Percentiles rank a stretch among this genome's conserved stretches.
Conservation (phyloP, 2,797 vertebrate species). For the Argyrosomus regius region DNA sequence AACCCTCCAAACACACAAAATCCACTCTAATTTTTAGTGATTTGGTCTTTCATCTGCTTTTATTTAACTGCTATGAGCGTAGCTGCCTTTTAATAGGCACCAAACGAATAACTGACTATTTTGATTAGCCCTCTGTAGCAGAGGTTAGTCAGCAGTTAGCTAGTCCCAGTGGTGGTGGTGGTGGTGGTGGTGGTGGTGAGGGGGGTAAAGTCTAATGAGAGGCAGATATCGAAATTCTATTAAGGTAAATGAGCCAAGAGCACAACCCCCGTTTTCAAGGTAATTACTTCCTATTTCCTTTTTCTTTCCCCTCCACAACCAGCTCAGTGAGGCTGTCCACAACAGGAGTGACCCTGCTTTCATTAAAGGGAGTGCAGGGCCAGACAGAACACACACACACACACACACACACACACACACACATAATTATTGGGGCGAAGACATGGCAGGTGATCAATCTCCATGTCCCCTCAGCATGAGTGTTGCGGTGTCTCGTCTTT, state of each 20-base stretch:
- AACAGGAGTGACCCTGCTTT: slow-evolving; percentile 59
- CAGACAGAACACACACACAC: slow-evolving; percentile 51
- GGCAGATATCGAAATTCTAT: slow-evolving; percentile 91
- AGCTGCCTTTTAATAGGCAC: slow-evolving; percentile 52
- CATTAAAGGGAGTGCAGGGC: slow-evolving; percentile 79
- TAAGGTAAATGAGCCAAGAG: slow-evolving; percentile 88
- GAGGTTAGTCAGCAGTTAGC: slow-evolving; percentile 76
- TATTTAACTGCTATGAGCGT: slow-evolving; percentile 40
- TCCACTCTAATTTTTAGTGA: slow-evolving; percentile 17
- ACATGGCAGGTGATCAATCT: slow-evolving; percentile 81
- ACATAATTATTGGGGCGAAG: slow-evolving; percentile 74
- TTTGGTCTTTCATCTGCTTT: slow-evolving; percentile 60
- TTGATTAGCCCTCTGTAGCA: slow-evolving; percentile 74
- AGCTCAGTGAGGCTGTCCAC: slow-evolving; percentile 71
- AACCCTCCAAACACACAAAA: slow-evolving; percentile 13
- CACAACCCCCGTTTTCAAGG: slow-evolving; percentile 87
- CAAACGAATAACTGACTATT: slow-evolving; percentile 68
- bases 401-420: slow-evolving; percentile 40
- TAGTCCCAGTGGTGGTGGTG: slow-evolving; percentile 62
- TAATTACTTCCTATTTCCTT: slow-evolving; percentile 88
- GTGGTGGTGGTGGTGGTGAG: no score
- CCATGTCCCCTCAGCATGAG: slow-evolving; percentile 50
- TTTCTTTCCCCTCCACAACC: slow-evolving; percentile 44
- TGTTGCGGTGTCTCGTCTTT: slow-evolving; percentile 48
- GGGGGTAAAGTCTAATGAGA: slow-evolving; percentile 83